Evolutionary conservation across 2,113 vertebrate species (phyloP).

Genomic region (cat (Felis catus)): F.catus_Fca126_mat1.0 CM031420.1:128098001-128098500

Average conservation of each 20-base stretch:
- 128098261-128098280: background rate
- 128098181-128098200: background rate
- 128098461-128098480: background rate
- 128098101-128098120: conserved; percentile 1
- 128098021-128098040: background rate
- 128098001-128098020: background rate
- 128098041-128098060: background rate
- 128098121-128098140: background rate
- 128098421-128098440: background rate
- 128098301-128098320: background rate
- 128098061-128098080: background rate
- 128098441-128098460: background rate
- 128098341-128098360: background rate
- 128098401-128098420: background rate
- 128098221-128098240: background rate
- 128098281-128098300: background rate
- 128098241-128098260: background rate
- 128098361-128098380: background rate
- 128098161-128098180: background rate
- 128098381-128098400: background rate
- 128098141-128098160: background rate
- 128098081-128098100: background rate
- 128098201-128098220: background rate
- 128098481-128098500: background rate
- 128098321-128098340: background rate